Evolutionary conservation across 2,797 vertebrate genomes (phyloP).

Genomic region (Trematomus bernacchii): DNA sequence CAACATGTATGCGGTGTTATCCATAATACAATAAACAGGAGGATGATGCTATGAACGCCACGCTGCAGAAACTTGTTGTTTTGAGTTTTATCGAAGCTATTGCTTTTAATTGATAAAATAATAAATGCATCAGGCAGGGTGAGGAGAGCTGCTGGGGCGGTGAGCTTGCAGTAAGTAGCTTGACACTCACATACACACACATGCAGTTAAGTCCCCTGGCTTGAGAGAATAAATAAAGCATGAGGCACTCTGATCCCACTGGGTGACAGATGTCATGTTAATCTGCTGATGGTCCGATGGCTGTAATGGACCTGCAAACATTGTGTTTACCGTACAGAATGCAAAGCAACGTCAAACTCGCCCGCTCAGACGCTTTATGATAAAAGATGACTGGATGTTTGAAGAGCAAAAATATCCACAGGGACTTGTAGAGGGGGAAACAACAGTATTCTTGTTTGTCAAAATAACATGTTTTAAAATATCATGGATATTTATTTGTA

Average conservation of each 20-base stretch:
- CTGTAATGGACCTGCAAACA: constrained; percentile 50
- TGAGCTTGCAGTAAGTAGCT: constrained; percentile 60
- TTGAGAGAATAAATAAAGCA: constrained; percentile 79
- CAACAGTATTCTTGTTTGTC: background rate
- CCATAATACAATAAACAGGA: constrained; percentile 49
- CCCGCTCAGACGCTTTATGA: background rate
- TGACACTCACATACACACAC: constrained; percentile 17
- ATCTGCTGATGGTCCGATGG: constrained; percentile 76
- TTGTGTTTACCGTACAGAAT: constrained; percentile 38
- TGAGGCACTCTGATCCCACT: constrained; percentile 72
- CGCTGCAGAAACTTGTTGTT: constrained; percentile 58
- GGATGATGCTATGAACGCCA: constrained; percentile 47
- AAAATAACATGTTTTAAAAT: background rate
- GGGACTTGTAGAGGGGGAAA: background rate
- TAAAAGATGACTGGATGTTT: background rate
- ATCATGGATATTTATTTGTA: background rate
- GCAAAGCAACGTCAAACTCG: constrained; percentile 32
- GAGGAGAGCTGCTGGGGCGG: constrained; percentile 40
- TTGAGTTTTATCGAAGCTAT: constrained; percentile 62
- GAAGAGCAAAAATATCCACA: background rate
- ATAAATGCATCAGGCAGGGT: constrained; percentile 58
- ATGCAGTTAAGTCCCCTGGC: constrained; percentile 58
- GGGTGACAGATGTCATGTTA: constrained; percentile 84
- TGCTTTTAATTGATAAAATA: constrained; percentile 76
- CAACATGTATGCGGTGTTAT: constrained; percentile 53